Percentiles rank a stretch among this genome's conserved stretches.
Evolutionary conservation across 2,113 vertebrate genomes (phyloP).

Genomic region (Oreotrochilus melanogaster): DNA sequence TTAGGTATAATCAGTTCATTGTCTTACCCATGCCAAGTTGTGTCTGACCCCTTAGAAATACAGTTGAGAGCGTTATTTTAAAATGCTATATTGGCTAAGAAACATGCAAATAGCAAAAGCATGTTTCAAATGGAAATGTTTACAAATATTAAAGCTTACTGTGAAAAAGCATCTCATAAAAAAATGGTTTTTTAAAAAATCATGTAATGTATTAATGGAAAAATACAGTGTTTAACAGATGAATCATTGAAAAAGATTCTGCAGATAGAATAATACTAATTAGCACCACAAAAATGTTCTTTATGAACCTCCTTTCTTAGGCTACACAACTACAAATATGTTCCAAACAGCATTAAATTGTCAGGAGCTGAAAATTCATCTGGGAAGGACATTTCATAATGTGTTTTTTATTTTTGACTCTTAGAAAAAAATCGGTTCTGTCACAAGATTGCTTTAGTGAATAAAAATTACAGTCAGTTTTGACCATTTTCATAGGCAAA

Average conservation of each 20-base stretch:
- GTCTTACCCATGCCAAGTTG: constrained; percentile 39
- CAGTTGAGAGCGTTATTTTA: neutral
- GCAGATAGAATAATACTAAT: neutral
- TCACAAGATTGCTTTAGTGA: neutral
- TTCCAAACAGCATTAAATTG: neutral
- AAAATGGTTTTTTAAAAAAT: neutral
- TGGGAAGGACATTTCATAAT: neutral
- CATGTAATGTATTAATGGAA: neutral
- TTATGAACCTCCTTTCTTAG: neutral
- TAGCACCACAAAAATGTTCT: neutral
- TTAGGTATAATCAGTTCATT: constrained; percentile 68
- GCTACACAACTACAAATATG: neutral
- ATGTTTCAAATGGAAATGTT: constrained; percentile 3
- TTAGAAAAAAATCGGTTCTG: neutral
- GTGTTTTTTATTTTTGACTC: neutral
- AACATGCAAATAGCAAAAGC: neutral
- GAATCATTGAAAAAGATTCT: neutral
- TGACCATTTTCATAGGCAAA: neutral
- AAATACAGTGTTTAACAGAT: neutral
- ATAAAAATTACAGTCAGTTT: neutral
- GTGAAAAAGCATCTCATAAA: neutral
- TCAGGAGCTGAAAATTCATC: neutral
- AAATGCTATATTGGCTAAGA: neutral
- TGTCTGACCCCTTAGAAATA: constrained; percentile 18
- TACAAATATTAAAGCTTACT: constrained; percentile 19